phyloP scores from a whole-genome alignment of 2,888 invertebrate genomes.

The Zonitis immaculata region DNA sequence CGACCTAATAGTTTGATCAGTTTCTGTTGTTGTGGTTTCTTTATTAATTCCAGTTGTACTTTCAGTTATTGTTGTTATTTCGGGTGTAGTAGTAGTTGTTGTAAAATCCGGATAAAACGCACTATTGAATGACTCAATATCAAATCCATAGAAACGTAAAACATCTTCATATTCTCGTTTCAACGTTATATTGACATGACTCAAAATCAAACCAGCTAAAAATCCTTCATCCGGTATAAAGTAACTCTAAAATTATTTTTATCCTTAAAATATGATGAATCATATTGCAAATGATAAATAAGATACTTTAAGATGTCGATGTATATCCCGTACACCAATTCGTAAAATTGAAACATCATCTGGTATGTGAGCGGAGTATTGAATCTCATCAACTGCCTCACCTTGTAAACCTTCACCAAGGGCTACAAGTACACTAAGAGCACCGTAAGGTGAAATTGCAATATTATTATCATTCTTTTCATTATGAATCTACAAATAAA shows the following conservation, averaged over 20 bases:
- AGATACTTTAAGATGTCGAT: conserved; percentile 71
- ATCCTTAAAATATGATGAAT: background rate
- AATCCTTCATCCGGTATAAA: conserved; percentile 80
- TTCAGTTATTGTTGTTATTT: conserved; percentile 11
- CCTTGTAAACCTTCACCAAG: conserved; percentile 75
- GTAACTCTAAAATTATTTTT: conserved; percentile 58
- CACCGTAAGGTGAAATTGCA: conserved; percentile 79
- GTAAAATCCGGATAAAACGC: conserved; percentile 37
- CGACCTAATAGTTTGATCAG: background rate
- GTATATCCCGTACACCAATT: conserved; percentile 77
- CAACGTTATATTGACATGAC: conserved; percentile 71
- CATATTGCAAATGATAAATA: conserved; percentile 3
- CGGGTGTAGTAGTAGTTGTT: conserved; percentile 14
- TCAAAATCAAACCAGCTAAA: conserved; percentile 73
- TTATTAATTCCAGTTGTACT: conserved; percentile 1
- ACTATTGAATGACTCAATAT: conserved; percentile 55
- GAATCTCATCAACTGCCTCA: conserved; percentile 67
- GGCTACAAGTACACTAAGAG: conserved; percentile 73
- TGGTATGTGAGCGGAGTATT: conserved; percentile 65
- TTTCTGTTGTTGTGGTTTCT: conserved; percentile 9
- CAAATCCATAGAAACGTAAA: conserved; percentile 76
- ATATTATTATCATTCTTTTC: conserved; percentile 73
- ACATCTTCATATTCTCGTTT: conserved; percentile 69
- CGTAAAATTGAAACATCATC: conserved; percentile 68
- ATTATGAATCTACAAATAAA: conserved; percentile 57